These are phyloP conservation scores for Coleophora flavipennella DNA, from an alignment of 2,888 invertebrate genomes.

Conservation along the genomic window DNA sequence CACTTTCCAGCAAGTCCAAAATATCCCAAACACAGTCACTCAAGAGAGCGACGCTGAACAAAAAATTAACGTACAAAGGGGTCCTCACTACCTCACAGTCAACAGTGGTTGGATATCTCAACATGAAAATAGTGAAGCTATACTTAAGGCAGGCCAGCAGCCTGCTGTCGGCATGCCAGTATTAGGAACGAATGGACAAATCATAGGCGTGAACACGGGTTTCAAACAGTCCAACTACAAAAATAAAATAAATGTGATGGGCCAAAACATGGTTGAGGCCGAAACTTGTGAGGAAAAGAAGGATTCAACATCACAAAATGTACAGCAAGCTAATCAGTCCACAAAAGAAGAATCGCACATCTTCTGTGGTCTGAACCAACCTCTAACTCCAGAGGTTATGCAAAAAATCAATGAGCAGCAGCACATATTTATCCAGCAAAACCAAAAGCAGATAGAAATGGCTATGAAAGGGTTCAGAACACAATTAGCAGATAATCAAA, in stretches of 20 bases:
- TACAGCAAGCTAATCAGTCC: constrained; percentile 29
- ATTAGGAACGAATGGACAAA: constrained; percentile 73
- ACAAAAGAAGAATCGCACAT: constrained; percentile 55
- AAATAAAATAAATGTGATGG: constrained; percentile 25
- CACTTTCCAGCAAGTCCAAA: constrained; percentile 26
- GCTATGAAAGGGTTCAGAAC: constrained; percentile 64
- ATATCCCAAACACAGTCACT: constrained; percentile 26
- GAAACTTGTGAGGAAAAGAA: constrained; percentile 49
- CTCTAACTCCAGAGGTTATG: constrained; percentile 66
- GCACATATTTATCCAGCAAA: constrained; percentile 70
- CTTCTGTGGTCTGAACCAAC: constrained; percentile 60
- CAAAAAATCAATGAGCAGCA: constrained; percentile 72
- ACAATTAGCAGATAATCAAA: constrained; percentile 46
- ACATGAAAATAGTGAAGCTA: constrained; percentile 38
- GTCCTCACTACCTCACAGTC: constrained; percentile 61
- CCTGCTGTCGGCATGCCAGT: constrained; percentile 45
- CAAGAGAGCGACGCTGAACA: constrained; percentile 46
- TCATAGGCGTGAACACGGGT: constrained; percentile 71
- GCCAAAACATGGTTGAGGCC: constrained; percentile 29
- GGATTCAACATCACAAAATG: constrained; percentile 28
- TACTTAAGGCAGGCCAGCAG: constrained; percentile 32
- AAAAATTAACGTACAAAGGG: constrained; percentile 50
- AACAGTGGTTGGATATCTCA: constrained; percentile 66
- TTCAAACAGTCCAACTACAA: constrained; percentile 43
- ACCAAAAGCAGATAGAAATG: constrained; percentile 68